Base-by-base conservation (phyloP, 2,113 vertebrate genomes). In the Ginglymostoma cirratum region DNA sequence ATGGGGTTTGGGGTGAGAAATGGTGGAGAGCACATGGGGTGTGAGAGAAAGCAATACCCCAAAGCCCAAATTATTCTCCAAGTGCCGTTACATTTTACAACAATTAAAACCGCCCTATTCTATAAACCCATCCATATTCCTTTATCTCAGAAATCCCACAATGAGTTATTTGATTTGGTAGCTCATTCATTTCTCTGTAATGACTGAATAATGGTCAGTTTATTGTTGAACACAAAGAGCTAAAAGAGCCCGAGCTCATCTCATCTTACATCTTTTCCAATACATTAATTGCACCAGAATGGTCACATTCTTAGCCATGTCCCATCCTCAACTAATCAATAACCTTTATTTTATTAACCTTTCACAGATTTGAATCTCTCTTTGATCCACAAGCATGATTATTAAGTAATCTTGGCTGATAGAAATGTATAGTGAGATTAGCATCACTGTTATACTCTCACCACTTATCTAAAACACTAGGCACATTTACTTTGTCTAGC, bases 401-500 rank as follows among this genome's bases (percentile, higher is more conserved):
- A 89, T 89, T 89, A 89, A 89, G 86, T 55, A 89, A 38, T 45
- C 80, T 45, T 83, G 42, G 80, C 38, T 42, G 80, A 48, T 89
- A 89, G 48, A 55, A 89, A 55, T 27, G 10, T 30, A 55, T 48
- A 7, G 80, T 83, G 80, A 55, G 48, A 90, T 90, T 90, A 90
- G 30, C 12, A 90, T 61, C 52, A 55, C 30, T 61, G 24, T 34
- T 89, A 14, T 15, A 34, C 27, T 65, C 48, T 90, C 48, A 89
- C 45, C 24, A 27, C 8, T 55, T 24, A 89, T 55, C 86, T 80
- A 80, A 42, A 83, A 23, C 80, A 83, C 38, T 45, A 19, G 38
- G 38, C 80, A 83, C n/a, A 23, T 83, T 83, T 83, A 83, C 34
- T 30, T 27, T 24, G 27, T 89, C 52, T 17, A 5, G 52, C 27